Evolutionary conservation across 2,797 vertebrate species (phyloP), one percentile per base, ranked within the genome.

Genomic region (Dermochelys coriacea): DNA sequence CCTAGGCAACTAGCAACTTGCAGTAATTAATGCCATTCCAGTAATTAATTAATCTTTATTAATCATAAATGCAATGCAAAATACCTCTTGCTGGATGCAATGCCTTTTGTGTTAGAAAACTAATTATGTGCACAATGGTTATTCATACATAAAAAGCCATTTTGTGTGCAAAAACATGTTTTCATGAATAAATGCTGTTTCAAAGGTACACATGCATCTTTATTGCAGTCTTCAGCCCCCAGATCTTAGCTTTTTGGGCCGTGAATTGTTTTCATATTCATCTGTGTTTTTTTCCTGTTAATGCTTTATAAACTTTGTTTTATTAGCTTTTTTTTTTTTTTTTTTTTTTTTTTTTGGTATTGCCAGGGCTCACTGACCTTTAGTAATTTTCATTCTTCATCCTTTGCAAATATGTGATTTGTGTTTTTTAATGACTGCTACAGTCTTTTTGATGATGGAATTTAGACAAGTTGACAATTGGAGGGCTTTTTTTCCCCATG

Each of bases 381-480:
- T 80, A 49, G 55, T 78, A 85, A 89, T 91, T 90, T 88, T 18
- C 15, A 88, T 88, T 78, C 68, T 57, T 87, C n/a, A 74, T 92
- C 37, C 15, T 87, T 37, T 61, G 29, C 34, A 74, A 54, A 78
- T 81, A 61, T 25, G 15, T n/a, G 41, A 64, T 79, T 75, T 1
- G 64, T 18, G 12, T 80, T 81, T 89, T 85, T 15, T 27, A 95
- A 88, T 79, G 23, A 89, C 75, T 94, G 49, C 79, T 52, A 71
- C 29, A 50, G 18, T 37, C 49, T 89, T 90, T 9, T 37, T 87
- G 68, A 84, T 86, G 92, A 91, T 21, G 55, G 12, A 90, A 54
- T 95, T 91, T 78, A 84, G 59, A 59, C 84, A 93, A 85, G 25
- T 41, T 92, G 82, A 50, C n/a, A 84, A 89, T 93, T 87, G 54